These are phyloP conservation scores for Pseudochaenichthys georgianus DNA, from an alignment of 2,797 vertebrate species.

Conservation along the genomic window DNA sequence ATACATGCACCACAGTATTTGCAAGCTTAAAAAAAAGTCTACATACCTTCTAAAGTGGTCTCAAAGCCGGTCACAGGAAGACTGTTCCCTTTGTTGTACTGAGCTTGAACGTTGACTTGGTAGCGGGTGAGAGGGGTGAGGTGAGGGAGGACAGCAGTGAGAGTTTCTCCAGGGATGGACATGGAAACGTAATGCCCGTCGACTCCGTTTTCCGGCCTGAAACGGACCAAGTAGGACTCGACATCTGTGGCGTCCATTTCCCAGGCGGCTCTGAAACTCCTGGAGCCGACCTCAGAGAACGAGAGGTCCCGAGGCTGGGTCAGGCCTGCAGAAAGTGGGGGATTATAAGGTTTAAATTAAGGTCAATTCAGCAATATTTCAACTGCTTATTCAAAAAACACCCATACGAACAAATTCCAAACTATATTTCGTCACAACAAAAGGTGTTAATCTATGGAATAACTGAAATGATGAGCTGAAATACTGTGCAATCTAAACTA, in stretches of 20 bases:
- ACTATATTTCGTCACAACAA: no score
- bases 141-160: conserved; percentile 85
- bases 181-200: conserved; percentile 85
- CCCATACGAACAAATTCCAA: no score
- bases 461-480: no score
- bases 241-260: conserved; percentile 84
- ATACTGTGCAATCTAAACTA: no score
- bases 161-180: conserved; percentile 88
- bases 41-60: conserved; percentile 92
- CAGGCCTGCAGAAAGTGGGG: conserved; percentile 82
- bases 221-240: conserved; percentile 89
- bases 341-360: background rate
- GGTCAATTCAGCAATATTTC: no score
- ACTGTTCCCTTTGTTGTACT: conserved; percentile 91
- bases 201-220: conserved; percentile 80
- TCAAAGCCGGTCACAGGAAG: conserved; percentile 88
- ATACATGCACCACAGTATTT: no score
- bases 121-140: conserved; percentile 93
- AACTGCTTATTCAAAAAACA: no score
- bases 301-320: conserved; percentile 86
- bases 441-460: no score
- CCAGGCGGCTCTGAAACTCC: conserved; percentile 92
- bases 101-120: conserved; percentile 89
- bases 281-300: conserved; percentile 90
- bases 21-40: background rate